These are phyloP conservation scores for Drosophila imparisetae DNA, from an alignment of 2,888 invertebrate genomes.

Conservation along the genomic window DNA sequence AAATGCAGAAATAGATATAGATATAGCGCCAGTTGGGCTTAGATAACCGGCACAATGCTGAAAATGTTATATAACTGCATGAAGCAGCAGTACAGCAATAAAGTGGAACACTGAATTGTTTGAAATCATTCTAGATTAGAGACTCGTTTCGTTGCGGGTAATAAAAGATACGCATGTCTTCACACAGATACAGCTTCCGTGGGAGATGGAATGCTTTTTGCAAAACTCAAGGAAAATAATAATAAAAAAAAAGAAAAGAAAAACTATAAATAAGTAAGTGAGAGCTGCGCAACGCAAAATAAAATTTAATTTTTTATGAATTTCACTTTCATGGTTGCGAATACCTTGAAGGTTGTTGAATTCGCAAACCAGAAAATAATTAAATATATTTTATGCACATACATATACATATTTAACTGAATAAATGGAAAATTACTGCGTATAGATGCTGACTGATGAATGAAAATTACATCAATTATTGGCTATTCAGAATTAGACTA, in stretches of 20 bases:
- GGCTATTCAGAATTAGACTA: background rate
- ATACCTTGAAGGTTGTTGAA: conserved; percentile 9
- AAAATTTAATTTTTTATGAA: conserved; percentile 52
- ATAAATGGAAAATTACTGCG: conserved; percentile 45
- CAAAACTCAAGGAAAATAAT: conserved; percentile 3
- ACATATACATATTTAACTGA: conserved; percentile 17
- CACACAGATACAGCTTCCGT: conserved; percentile 24
- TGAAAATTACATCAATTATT: background rate
- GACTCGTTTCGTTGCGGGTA: conserved; percentile 47
- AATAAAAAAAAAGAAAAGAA: background rate
- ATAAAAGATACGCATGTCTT: conserved; percentile 45
- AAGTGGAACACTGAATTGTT: conserved; percentile 17
- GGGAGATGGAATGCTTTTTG: conserved; percentile 20
- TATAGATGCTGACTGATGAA: conserved; percentile 1
- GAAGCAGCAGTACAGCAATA: conserved; percentile 11
- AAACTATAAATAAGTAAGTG: conserved; percentile 59
- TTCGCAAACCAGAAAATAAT: background rate
- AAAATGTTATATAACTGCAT: conserved; percentile 61
- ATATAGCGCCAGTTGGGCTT: conserved; percentile 38
- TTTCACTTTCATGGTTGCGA: conserved; percentile 55
- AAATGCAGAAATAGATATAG: conserved; percentile 18
- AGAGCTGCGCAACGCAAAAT: conserved; percentile 22
- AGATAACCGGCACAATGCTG: conserved; percentile 40
- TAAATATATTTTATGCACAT: conserved; percentile 16
- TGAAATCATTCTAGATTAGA: conserved; percentile 50